phyloP scores from a whole-genome alignment of 2,888 invertebrate genomes.

The Palloptera scutellata region DNA sequence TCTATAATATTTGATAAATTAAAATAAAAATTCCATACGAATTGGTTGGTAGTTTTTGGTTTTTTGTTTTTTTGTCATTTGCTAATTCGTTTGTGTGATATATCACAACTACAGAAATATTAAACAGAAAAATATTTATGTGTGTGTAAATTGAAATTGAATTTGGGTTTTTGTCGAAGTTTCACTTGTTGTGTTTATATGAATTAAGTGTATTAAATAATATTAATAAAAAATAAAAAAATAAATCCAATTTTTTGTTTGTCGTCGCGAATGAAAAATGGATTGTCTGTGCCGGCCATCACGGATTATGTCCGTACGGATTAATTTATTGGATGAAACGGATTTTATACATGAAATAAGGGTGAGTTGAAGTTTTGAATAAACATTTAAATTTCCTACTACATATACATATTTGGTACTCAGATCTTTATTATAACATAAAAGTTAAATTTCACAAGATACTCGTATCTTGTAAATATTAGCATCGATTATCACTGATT shows the following conservation, averaged over 20 bases:
- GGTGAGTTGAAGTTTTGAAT: conserved; percentile 67
- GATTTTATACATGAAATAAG: conserved; percentile 89
- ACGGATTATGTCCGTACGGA: conserved; percentile 70
- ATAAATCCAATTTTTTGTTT: conserved; percentile 7
- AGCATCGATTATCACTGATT: too few species aligned
- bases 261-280: conserved; percentile 46
- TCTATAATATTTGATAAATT: too few species aligned
- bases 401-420: too few species aligned
- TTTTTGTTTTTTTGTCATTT: too few species aligned
- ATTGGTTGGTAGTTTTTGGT: too few species aligned
- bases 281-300: conserved; percentile 64
- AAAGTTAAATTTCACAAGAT: too few species aligned
- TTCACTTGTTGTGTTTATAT: too few species aligned
- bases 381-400: background rate
- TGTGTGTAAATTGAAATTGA: background rate
- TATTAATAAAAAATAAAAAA: conserved; percentile 13
- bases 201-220: background rate
- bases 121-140: background rate
- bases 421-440: too few species aligned
- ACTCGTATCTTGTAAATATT: too few species aligned
- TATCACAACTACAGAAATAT: background rate
- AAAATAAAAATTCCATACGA: background rate
- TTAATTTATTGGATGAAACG: conserved; percentile 88
- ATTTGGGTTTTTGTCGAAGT: too few species aligned
- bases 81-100: background rate